Evolutionary conservation across 1,140 invertebrate genomes (phyloP).

Genomic region (Sitodiplosis mosellana): DNA sequence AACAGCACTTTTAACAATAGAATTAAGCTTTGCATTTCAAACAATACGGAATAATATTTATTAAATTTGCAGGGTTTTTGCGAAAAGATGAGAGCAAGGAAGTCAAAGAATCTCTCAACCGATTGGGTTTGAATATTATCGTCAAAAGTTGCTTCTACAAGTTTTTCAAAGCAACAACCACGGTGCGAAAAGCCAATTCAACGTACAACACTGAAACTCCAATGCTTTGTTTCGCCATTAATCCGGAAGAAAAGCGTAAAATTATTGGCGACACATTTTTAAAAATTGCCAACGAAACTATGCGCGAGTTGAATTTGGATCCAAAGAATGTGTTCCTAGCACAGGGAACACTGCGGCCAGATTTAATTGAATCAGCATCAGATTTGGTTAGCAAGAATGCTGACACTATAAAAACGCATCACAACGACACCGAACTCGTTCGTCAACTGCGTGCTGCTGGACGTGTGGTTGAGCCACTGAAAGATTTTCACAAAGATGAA

Average conservation of each 20-base stretch:
- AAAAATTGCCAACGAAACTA: constrained; percentile 66
- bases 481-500: constrained; percentile 99
- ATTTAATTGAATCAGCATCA: constrained; percentile 96
- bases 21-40: neutral
- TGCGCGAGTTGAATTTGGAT: constrained; percentile 59
- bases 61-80: constrained; percentile 61
- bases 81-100: constrained; percentile 82
- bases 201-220: constrained; percentile 50
- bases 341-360: constrained; percentile 87
- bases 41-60: neutral
- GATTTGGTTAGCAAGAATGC: constrained; percentile 67
- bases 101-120: constrained; percentile 69
- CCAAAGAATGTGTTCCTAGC: constrained; percentile 72
- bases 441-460: constrained; percentile 66
- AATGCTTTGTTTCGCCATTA: constrained; percentile 66
- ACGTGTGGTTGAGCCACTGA: constrained; percentile 90
- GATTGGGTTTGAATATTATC: constrained; percentile 72
- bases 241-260: constrained; percentile 94
- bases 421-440: constrained; percentile 97
- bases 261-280: constrained; percentile 99
- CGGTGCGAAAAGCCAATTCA: constrained; percentile 31
- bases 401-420: constrained; percentile 98
- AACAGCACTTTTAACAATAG: neutral
- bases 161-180: constrained; percentile 64
- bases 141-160: constrained; percentile 55